Evolutionary conservation across 1,140 invertebrate species (phyloP), one percentile per base, ranked within the genome.

Genomic region (Drosophila novamexicana): DNA sequence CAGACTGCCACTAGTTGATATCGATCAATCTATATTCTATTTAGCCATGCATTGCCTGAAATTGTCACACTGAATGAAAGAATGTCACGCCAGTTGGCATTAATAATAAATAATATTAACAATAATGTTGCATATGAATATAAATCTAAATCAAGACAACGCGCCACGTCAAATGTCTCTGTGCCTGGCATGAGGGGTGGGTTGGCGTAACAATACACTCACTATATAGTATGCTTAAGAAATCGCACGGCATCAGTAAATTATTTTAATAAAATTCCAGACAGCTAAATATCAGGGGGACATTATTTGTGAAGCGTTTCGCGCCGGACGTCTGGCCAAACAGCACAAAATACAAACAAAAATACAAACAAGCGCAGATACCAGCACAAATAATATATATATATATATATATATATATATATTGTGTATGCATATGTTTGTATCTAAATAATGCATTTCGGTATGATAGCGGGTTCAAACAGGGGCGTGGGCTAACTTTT

Each of bases 251-350:
- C 73, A 79, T 81, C 64, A 73, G 58, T 78, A 61, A 81, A 82
- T 82, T 78, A 78, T 81, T 81, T 82, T 61, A 82, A 78, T 81
- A 44, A 75, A 78, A 81, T 82, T 59, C 79, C 79, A 82, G 79
- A 82, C 79, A 75, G 47, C 54, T 75, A 59, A 76, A 67, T 71
- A 79, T 79, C 59, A 62, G 53, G 54, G 57, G 40, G 56, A 49
- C 45, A 77, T 72, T 73, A 50, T 62, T 37, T 72, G 66, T 58
- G 54, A 40, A 45, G 73, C 66, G 59, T 70, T 71, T 37, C 54
- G 32, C 40, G 36, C 57, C 7, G 39, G 18, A 68, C 37, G 54
- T 73, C 70, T 68, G 63, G 39, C n/a, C 57, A 63, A 22, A 37
- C 42, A 57, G 36, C 22, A 12, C 47, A 66, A 36, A 22, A n/a